A percentile compares a stretch with the other conserved stretches of the same genome.
These are phyloP conservation scores for Drosophila quadrilineata DNA, from an alignment of 1,140 invertebrate species.

Conservation along the genomic window DNA sequence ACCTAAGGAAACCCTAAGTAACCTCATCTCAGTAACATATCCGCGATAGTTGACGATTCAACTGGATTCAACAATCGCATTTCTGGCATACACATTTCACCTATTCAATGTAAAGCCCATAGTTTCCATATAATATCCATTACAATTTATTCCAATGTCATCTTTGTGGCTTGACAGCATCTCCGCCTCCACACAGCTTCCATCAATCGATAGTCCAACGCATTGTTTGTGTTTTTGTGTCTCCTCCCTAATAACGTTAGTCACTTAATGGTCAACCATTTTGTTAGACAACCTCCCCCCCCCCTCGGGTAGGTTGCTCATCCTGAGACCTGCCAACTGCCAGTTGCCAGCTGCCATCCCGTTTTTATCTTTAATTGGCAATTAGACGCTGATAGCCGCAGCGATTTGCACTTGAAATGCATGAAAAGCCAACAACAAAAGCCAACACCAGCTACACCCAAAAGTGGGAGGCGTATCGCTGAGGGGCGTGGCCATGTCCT, in stretches of 20 bases:
- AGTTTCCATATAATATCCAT: no score
- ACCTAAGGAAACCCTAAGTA: no score
- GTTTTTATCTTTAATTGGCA: slow-evolving; percentile 69
- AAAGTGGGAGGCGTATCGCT: slow-evolving; percentile 28
- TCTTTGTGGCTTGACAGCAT: no score
- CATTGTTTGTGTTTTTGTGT: neutral
- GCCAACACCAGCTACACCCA: neutral
- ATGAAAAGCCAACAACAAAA: slow-evolving; percentile 53
- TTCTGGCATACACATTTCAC: no score
- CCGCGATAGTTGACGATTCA: no score
- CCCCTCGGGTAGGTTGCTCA: neutral
- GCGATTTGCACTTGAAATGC: slow-evolving; percentile 69
- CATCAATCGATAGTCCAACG: neutral
- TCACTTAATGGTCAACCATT: slow-evolving; percentile 1
- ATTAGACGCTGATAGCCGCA: slow-evolving; percentile 71
- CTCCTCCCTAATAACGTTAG: neutral
- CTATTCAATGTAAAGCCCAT: no score
- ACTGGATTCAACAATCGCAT: no score
- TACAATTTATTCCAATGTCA: no score
- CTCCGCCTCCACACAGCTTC: no score
- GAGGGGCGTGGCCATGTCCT: slow-evolving; percentile 23
- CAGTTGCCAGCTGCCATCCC: neutral
- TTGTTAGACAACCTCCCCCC: no score
- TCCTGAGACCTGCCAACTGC: neutral
- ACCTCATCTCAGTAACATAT: no score